Base-by-base conservation (phyloP, 2,797 vertebrate species). In the Trematomus bernacchii region DNA sequence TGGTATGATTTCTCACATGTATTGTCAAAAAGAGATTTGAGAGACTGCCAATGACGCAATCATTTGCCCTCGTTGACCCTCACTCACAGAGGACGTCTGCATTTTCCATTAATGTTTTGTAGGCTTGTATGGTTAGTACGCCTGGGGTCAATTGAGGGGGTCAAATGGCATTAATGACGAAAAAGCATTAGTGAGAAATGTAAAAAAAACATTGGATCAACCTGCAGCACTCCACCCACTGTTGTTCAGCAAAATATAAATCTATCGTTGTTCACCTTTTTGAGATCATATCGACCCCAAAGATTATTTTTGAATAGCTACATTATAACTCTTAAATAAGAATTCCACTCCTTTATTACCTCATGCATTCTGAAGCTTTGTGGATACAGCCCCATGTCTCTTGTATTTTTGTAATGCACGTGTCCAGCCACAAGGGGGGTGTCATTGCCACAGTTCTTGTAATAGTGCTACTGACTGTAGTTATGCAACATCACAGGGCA, bases 341-440 rank as follows among this genome's bases (percentile, higher is more conserved):
- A 76, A 53, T 54, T 3, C 40, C 46, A 40, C 66, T 6, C 62
- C 14, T 44, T 30, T n/a, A 50, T 27, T 57, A 60, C 76, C 21
- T 67, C 18, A 30, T 15, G 40, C 14, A 27, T 27, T 13, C 4
- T 16, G 18, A 62, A 50, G n/a, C 14, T 67, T 40, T 67, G 8
- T 54, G 21, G 47, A 11, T 55, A 23, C 13, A 21, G 4, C 46
- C 33, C 1, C 1, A 27, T 0, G 11, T 55, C n/a, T 12, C 43
- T 19, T 68, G 3, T 82, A n/a, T 85, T 77, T 80, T 69, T 91
- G 87, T 83, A 85, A 68, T 92, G 10, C 50, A n/a, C 14, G 1
- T 12, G 0, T 86, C 54, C 52, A 14, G 65, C 87, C 89, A 91
- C 87, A 71, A 91, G 90, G 67, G 77, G 92, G 87, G 19, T 70